Evolutionary conservation across 2,888 invertebrate species (phyloP), one percentile per base, ranked within the genome.

Genomic region (Phortica okadai): DNA sequence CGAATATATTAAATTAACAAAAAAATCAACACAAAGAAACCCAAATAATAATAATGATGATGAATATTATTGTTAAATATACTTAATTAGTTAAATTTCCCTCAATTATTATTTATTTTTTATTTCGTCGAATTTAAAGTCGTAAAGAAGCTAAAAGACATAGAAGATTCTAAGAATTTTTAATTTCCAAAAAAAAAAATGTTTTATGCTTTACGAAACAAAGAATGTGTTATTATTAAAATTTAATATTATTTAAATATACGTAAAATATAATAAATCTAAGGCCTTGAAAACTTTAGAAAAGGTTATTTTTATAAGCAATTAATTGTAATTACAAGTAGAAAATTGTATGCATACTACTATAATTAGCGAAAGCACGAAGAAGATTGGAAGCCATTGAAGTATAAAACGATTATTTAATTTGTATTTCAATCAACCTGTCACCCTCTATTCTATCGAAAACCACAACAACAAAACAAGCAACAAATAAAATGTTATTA

Each of bases 121-220:
- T 16, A 44, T 6, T 21, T 33, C 10, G 10, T 64, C 41, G 64
- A 33, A 64, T 33, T 33, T 33, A 33, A 16, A 72, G 70, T 50
- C 72, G 80, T 81, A 72, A 10, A 72, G 86, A 87, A 86, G 84
- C 86, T 81, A 84, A 88, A 89, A 88, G 88, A 88, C 88, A 88
- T 88, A 89, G 88, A 76, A 82, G 82, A 84, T 83, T 83, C 84
- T 86, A 86, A 88, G 88, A 86, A 16, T 64, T 64, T 33, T 64
- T 64, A 50, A 33, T 64, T 67, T 44, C 66, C 41, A 66, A 41
- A 41, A 66, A 66, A 41, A 10, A 42, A 44, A 41, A 73, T 77
- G 73, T 67, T 70, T 76, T 82, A 83, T 84, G 85, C 76, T 80
- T 82, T 77, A 82, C 81, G 79, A 84, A 85, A 86, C 75, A 84